phyloP scores from a whole-genome alignment of 2,888 invertebrate species.

The Himalopsyche kuldschensis region DNA sequence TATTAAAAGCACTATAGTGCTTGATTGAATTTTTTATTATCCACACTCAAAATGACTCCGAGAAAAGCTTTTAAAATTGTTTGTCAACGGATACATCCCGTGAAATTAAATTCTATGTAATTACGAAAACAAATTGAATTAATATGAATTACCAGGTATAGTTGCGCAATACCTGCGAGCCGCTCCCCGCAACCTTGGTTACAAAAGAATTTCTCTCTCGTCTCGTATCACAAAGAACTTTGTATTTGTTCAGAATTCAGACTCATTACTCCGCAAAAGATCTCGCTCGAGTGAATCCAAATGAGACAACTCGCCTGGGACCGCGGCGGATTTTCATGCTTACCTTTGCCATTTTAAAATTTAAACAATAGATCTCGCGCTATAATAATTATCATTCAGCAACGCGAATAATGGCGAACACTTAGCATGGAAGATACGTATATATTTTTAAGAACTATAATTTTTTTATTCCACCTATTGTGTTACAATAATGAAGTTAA shows the following conservation, averaged over 20 bases:
- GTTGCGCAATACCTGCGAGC: not conserved
- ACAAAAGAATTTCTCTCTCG: not conserved
- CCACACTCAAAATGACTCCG: too few relatives aligned
- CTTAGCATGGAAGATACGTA: too few relatives aligned
- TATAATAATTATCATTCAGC: not conserved
- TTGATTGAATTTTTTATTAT: too few relatives aligned
- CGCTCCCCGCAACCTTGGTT: not conserved
- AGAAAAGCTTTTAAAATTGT: too few relatives aligned
- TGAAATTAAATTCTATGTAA: too few relatives aligned
- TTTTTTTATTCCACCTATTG: too few relatives aligned
- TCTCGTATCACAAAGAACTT: not conserved
- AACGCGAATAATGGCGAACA: not conserved
- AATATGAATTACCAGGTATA: not conserved
- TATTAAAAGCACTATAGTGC: too few relatives aligned
- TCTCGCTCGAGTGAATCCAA: not conserved
- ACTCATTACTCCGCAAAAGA: not conserved
- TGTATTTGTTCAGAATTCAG: not conserved
- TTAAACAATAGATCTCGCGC: not conserved
- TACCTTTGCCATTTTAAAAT: not conserved
- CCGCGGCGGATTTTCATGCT: not conserved
- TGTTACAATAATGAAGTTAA: too few relatives aligned
- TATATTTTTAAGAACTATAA: too few relatives aligned
- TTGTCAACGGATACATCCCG: too few relatives aligned
- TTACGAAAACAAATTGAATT: not conserved
- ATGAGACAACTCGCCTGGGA: not conserved